Evolutionary conservation across 2,113 vertebrate genomes (phyloP).

Genomic region (Acanthisitta chloris): DNA sequence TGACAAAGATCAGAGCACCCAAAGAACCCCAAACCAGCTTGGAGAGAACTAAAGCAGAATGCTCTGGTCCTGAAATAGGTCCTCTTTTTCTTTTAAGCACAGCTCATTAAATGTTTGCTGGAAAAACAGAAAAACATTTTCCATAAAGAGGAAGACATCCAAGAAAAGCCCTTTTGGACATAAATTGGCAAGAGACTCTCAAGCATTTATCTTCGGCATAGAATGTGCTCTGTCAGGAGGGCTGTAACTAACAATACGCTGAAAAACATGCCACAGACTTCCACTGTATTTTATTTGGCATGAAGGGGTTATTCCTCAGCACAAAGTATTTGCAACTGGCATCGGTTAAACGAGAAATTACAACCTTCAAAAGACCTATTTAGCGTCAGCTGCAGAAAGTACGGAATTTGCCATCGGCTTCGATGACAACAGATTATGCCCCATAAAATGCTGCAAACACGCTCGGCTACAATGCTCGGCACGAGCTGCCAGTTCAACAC

Average conservation of each 20-base stretch:
- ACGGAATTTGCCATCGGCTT: slow-evolving; percentile 64
- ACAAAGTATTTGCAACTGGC: slow-evolving; percentile 76
- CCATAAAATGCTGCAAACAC: not conserved
- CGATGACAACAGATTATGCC: slow-evolving; percentile 63
- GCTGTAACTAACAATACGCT: slow-evolving; percentile 74
- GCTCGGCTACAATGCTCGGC: not conserved
- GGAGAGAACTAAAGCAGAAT: not conserved
- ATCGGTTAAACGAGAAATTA: slow-evolving; percentile 74
- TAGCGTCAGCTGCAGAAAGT: slow-evolving; percentile 70
- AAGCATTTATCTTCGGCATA: slow-evolving; percentile 73
- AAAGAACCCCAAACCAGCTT: not conserved
- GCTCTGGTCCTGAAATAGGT: slow-evolving; percentile 27
- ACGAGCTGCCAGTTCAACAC: not conserved
- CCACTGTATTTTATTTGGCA: slow-evolving; percentile 77
- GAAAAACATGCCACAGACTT: slow-evolving; percentile 75
- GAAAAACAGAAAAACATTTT: slow-evolving; percentile 74
- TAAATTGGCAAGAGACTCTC: slow-evolving; percentile 61
- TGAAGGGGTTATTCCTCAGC: slow-evolving; percentile 70
- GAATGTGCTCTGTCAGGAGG: slow-evolving; percentile 76
- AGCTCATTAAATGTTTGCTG: slow-evolving; percentile 64
- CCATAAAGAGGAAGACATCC: slow-evolving; percentile 57
- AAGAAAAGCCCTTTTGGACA: slow-evolving; percentile 72
- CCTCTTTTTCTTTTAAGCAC: slow-evolving; percentile 41
- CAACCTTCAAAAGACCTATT: slow-evolving; percentile 74
- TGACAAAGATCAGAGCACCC: not conserved